Conservation (phyloP, 2,797 vertebrate species). For the Cyclura pinguis region DNA sequence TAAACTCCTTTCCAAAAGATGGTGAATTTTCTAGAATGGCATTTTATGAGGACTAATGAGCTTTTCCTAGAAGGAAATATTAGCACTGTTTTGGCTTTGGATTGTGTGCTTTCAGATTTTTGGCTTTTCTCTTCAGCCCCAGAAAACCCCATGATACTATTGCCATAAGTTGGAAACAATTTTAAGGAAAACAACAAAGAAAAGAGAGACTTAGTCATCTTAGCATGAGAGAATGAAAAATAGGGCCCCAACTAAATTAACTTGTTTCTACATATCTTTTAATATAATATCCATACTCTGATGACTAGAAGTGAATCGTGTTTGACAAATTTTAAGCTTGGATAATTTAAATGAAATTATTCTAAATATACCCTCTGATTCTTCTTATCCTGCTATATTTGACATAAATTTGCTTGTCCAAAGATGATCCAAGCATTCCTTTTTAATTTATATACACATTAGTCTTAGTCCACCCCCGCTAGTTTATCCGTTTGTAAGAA, state of each 20-base stretch:
- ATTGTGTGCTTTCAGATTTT: no score
- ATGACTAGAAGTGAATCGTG: background rate
- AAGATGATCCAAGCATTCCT: background rate
- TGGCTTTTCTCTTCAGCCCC: rapidly evolving
- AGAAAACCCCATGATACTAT: no score
- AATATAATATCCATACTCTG: background rate
- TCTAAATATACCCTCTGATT: background rate
- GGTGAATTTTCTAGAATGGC: no score
- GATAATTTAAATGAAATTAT: background rate
- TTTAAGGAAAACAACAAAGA: no score
- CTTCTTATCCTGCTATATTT: background rate
- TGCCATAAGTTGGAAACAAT: no score
- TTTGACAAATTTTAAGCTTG: background rate
- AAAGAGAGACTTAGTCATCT: background rate
- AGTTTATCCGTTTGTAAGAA: background rate
- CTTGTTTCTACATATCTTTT: constrained; percentile 7
- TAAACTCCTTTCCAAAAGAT: background rate
- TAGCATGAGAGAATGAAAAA: background rate
- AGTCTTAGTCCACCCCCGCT: background rate
- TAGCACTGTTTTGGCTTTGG: no score
- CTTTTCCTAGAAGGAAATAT: background rate
- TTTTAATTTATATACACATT: constrained; percentile 27
- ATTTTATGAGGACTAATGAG: background rate
- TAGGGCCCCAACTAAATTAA: background rate
- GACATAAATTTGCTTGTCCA: background rate